Conservation (phyloP, 1,140 invertebrate species). For the Bombus polaris region DNA sequence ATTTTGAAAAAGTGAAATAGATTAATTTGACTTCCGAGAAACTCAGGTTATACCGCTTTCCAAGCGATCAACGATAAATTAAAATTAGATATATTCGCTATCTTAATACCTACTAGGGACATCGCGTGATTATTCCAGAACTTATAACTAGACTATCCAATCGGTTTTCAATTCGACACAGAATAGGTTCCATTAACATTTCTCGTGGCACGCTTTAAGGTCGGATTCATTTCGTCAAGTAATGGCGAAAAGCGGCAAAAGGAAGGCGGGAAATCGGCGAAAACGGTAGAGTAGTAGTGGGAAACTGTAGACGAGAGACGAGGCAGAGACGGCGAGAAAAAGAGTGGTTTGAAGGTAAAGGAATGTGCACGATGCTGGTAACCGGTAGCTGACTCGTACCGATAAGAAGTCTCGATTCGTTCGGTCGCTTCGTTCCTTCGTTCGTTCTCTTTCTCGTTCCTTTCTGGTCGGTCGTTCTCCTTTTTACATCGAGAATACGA, state of each 20-base stretch:
- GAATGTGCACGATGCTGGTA: slow-evolving; percentile 55
- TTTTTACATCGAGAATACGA: slow-evolving; percentile 70
- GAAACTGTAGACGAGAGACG: not conserved
- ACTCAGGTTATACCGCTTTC: not conserved
- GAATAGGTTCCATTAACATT: slow-evolving; percentile 79
- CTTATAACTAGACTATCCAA: slow-evolving; percentile 50
- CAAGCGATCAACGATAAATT: not conserved
- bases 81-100: not conserved
- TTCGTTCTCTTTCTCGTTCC: slow-evolving; percentile 41
- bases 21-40: too few species aligned
- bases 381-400: slow-evolving; percentile 72
- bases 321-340: not conserved
- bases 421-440: slow-evolving; percentile 48
- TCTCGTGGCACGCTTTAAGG: slow-evolving; percentile 23
- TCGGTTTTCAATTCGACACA: slow-evolving; percentile 77
- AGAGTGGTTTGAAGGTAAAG: not conserved
- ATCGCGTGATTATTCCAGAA: slow-evolving; percentile 5
- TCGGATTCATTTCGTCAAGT: slow-evolving; percentile 56
- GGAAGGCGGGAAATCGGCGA: slow-evolving; percentile 48
- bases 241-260: slow-evolving; percentile 50
- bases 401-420: slow-evolving; percentile 77
- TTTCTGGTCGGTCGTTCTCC: slow-evolving; percentile 32
- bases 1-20: not conserved
- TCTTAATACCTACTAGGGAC: not conserved
- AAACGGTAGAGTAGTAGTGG: slow-evolving; percentile 35